These are phyloP conservation scores for Brachyptera putata DNA, from an alignment of 2,888 invertebrate genomes.

Conservation along the genomic window DNA sequence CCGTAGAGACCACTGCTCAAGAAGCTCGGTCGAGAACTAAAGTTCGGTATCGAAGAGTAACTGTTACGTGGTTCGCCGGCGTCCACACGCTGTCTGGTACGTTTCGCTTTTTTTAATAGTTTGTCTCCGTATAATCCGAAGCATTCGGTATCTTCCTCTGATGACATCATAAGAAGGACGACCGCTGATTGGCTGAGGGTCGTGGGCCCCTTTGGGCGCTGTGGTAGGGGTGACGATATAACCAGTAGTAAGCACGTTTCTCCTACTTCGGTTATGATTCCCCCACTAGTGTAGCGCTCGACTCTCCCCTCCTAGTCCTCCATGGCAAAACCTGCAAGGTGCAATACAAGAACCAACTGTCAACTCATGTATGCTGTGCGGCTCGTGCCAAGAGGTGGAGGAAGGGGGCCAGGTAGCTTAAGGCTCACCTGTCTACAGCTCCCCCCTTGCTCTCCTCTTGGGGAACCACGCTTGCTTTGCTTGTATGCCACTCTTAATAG, in stretches of 20 bases:
- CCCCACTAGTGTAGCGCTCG: not conserved
- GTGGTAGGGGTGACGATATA: constrained; percentile 30
- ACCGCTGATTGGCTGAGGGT: constrained; percentile 76
- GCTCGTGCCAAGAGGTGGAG: constrained; percentile 4
- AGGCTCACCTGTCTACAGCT: not conserved
- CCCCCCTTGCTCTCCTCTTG: not conserved
- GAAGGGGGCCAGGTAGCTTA: not conserved
- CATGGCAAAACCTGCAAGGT: constrained; percentile 34
- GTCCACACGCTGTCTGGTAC: constrained; percentile 94
- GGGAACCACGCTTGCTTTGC: not conserved
- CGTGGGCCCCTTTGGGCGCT: constrained; percentile 51
- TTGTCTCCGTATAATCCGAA: constrained; percentile 91
- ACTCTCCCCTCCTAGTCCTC: constrained; percentile 1
- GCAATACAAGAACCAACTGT: constrained; percentile 25
- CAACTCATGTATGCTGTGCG: not conserved
- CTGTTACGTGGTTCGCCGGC: constrained; percentile 93
- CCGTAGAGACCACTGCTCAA: constrained; percentile 84
- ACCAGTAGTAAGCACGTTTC: constrained; percentile 33
- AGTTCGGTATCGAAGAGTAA: constrained; percentile 76
- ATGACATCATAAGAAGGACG: constrained; percentile 90
- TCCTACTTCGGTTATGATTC: constrained; percentile 33
- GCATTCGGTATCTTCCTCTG: constrained; percentile 92
- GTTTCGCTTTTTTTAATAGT: constrained; percentile 88
- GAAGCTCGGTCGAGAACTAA: constrained; percentile 73
- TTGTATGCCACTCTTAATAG: not conserved